Percentiles rank a stretch among this genome's conserved stretches.
These are phyloP conservation scores for Pangasius djambal DNA, from an alignment of 2,797 vertebrate species.

Conservation along the genomic window DNA sequence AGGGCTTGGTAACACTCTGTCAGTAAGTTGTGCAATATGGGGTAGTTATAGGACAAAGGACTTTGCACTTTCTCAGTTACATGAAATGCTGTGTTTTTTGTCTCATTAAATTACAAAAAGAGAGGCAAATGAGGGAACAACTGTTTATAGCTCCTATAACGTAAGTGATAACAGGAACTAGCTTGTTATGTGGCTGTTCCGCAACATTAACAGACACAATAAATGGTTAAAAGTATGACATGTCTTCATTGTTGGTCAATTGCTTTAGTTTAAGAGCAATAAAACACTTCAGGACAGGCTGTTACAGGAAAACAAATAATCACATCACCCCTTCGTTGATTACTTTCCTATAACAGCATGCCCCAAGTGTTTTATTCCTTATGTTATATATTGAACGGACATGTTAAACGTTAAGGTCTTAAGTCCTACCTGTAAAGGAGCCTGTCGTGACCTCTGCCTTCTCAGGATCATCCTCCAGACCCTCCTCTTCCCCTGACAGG, in stretches of 20 bases:
- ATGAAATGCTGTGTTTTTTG: neutral
- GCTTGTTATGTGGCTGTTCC: neutral
- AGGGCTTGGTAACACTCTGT: too few relatives aligned
- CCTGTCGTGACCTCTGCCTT: slow-evolving; percentile 83
- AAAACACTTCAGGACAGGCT: neutral
- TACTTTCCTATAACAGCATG: neutral
- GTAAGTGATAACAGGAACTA: neutral
- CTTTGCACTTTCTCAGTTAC: neutral
- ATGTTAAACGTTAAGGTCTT: neutral
- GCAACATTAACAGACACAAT: neutral
- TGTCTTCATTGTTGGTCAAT: neutral
- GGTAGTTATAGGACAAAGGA: neutral
- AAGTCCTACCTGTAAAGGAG: slow-evolving; percentile 81
- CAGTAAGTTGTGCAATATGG: neutral
- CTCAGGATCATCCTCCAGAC: slow-evolving; percentile 93
- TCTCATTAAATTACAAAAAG: neutral
- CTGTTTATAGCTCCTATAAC: neutral
- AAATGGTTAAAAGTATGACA: neutral
- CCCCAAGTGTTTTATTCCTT: neutral
- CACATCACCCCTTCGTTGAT: neutral
- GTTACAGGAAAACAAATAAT: neutral
- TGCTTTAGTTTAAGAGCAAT: neutral
- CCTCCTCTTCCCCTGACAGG: slow-evolving; percentile 88
- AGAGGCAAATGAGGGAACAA: neutral
- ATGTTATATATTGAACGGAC: neutral